Evolutionary conservation across 2,888 invertebrate genomes (phyloP), one percentile per base, ranked within the genome.

Genomic region (Leucoptera coffeella): DNA sequence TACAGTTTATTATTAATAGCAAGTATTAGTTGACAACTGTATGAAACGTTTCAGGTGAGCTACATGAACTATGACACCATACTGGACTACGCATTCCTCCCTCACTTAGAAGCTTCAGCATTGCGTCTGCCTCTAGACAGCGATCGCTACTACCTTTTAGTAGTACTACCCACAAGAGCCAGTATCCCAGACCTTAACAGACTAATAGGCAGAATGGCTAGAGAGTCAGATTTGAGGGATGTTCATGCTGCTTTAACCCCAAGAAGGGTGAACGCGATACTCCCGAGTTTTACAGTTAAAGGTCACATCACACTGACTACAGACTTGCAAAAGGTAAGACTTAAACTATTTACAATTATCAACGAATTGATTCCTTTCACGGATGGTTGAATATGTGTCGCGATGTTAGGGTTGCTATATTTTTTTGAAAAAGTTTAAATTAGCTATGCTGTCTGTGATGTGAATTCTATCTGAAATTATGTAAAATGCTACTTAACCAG

Each of bases 251-350:
- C 80, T 32, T 50, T 89, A 30, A 76, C 78, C 31, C 77, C 80
- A 2, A 78, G 80, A 15, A 79, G 82, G 50, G 83, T 89, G 9
- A 77, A 77, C 37, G 86, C 86, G 1, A 76, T 82, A 15, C 82
- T 90, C 31, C 89, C 89, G 1, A 85, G 85, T 41, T 89, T 89
- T 45, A 81, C 75, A 49, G 72, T 88, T 12, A 82, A 83, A 34
- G 88, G 88, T 24, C 84, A 83, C 39, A 80, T 88, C 36, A 80
- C 81, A 25, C 64, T 90, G 26, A 88, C 88, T n/a, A 80, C 83
- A 27, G 82, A 84, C 42, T 67, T 90, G 33, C 85, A 87, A 51
- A 81, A 82, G 77, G 89, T 88, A 61, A 17, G 17, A 6, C n/a
- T n/a, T n/a, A n/a, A n/a, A n/a, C n/a, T n/a, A n/a, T n/a, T n/a